Percentiles rank a stretch among this genome's conserved stretches.
Evolutionary conservation across 2,113 vertebrate genomes (phyloP).

Genomic region (Apus apus): DNA sequence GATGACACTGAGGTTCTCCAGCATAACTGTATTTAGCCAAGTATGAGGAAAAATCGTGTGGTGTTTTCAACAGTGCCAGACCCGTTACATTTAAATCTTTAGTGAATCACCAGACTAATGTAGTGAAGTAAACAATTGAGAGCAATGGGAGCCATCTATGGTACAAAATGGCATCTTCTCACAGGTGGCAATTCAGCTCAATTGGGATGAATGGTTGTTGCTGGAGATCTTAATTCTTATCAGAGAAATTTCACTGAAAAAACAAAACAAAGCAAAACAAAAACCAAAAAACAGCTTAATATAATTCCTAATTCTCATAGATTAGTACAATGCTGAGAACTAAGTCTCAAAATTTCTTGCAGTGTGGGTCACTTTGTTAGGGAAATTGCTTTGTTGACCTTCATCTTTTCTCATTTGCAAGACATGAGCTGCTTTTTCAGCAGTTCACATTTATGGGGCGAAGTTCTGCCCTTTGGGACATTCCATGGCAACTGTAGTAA

Average conservation of each 20-base stretch:
- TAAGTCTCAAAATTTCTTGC: not conserved
- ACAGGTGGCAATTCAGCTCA: not conserved
- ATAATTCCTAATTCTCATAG: not conserved
- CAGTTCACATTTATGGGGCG: not conserved
- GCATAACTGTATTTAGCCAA: not conserved
- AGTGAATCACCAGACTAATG: slow-evolving; percentile 18
- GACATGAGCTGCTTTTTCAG: not conserved
- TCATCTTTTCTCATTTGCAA: not conserved
- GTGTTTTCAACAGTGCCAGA: not conserved
- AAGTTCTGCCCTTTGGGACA: not conserved
- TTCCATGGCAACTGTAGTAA: not conserved
- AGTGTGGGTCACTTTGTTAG: not conserved
- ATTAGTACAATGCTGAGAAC: not conserved
- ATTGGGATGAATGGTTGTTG: not conserved
- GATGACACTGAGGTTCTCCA: not conserved
- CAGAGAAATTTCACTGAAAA: not conserved
- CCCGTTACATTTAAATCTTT: slow-evolving; percentile 6
- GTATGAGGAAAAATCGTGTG: not conserved
- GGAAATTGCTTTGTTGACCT: not conserved
- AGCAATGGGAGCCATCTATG: not conserved
- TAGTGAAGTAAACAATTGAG: not conserved
- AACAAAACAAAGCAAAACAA: no score
- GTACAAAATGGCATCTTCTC: not conserved
- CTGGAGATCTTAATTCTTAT: not conserved
- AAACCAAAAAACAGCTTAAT: not conserved